Percentiles rank a stretch among this genome's conserved stretches.
These are phyloP conservation scores for Limonius californicus DNA, from an alignment of 1,140 invertebrate species.

Conservation along the genomic window DNA sequence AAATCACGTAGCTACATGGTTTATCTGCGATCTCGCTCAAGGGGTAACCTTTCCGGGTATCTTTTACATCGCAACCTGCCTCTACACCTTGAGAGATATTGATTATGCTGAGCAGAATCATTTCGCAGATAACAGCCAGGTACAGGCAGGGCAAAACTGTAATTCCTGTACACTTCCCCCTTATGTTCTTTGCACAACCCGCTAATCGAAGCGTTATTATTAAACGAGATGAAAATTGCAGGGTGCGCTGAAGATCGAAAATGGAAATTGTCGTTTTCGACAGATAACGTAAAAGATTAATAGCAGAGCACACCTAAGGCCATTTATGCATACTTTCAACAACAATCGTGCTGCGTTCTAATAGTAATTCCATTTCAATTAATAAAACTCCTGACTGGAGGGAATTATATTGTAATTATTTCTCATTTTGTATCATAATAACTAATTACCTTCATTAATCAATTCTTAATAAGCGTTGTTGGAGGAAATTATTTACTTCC, in stretches of 20 bases:
- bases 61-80: background rate
- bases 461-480: background rate
- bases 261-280: too few relatives aligned
- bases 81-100: background rate
- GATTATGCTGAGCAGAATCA: background rate
- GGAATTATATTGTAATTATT: background rate
- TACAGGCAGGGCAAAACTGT: background rate
- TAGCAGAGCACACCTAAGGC: too few relatives aligned
- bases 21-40: constrained; percentile 1
- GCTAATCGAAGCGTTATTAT: too few relatives aligned
- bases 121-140: background rate
- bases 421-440: background rate
- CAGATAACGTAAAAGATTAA: too few relatives aligned
- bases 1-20: background rate
- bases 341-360: too few relatives aligned
- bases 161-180: too few relatives aligned
- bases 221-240: too few relatives aligned
- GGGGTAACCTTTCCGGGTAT: background rate
- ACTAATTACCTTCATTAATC: background rate
- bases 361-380: too few relatives aligned
- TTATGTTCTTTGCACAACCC: too few relatives aligned
- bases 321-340: too few relatives aligned
- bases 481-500: background rate
- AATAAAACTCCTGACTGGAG: too few relatives aligned
- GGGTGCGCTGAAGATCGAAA: too few relatives aligned